Base-by-base conservation (phyloP, 2,797 vertebrate genomes). In the Enteromius viviparus region DNA sequence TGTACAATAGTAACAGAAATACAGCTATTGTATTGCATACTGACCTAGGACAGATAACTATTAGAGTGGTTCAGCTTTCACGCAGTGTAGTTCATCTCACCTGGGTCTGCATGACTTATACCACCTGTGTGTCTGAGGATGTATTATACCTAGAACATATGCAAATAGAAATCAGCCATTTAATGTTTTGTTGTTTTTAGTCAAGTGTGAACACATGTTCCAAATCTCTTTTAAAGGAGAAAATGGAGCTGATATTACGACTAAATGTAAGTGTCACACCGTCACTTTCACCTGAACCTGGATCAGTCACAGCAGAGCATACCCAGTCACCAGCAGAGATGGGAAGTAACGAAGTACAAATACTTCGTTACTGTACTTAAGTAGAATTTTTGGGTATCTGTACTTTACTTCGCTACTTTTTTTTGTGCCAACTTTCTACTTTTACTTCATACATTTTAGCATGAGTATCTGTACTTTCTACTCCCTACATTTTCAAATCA, bases 91-190 rank as follows among this genome's bases (percentile, higher is more conserved):
- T 51, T 74, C 19, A 74, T 34, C 17, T 34, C 47, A 51, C 17
- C 47, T n/a, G 26, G 9, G 26, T 21, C 3, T 21, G 15, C 45
- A 11, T 4, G 0, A 29, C 12, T 51, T 72, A 32, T 32, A 49
- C 12, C 17, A 74, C 26, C 47, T 74, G 17, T 21, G 70, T 32
- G 17, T 53, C 26, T 11, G 29, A 65, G 47, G 2, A 74, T 74
- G 47, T 53, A 74, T 49, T 49, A 51, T 72, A 72, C 21, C 47
- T 72, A 29, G 29, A 51, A 74, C 32, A 74, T n/a, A 74, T 74
- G 47, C 70, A 53, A 74, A 74, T 11, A 32, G 4, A 71, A 29
- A 45, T 0, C 40, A 70, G 40, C 11, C 21, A 37, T 69, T 68
- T n/a, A 68, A 40, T 0, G 2, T 42, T 69, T n/a, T 14, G 34